These are phyloP conservation scores for Drosophila setifemur DNA, from an alignment of 1,140 invertebrate species.

Conservation along the genomic window DNA sequence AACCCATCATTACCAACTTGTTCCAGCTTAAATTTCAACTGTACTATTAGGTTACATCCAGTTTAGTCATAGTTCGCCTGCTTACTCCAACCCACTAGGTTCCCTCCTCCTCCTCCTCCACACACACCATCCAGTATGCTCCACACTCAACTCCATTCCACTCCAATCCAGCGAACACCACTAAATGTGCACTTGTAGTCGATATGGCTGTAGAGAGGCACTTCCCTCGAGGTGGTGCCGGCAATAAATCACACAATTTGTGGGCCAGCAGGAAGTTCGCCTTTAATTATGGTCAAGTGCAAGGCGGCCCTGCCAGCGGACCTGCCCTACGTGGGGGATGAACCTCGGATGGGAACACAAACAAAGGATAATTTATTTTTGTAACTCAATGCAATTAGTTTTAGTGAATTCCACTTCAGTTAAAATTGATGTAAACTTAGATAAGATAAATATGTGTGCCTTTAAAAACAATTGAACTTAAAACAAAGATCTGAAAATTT, in stretches of 20 bases:
- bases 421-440: too few species aligned
- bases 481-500: too few species aligned
- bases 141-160: background rate
- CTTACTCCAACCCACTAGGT: background rate
- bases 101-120: background rate
- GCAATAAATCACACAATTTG: constrained; percentile 48
- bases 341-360: too few species aligned
- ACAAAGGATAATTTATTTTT: too few species aligned
- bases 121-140: background rate
- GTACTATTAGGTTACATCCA: constrained; percentile 43
- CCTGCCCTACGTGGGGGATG: too few species aligned
- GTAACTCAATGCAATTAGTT: too few species aligned
- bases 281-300: constrained; percentile 37
- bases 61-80: constrained; percentile 29
- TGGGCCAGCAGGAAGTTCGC: constrained; percentile 15
- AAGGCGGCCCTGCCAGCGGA: too few species aligned
- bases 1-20: background rate
- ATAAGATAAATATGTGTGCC: too few species aligned
- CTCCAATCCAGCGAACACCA: background rate
- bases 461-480: too few species aligned
- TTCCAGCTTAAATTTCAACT: constrained; percentile 47
- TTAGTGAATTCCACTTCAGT: too few species aligned
- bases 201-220: constrained; percentile 46
- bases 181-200: constrained; percentile 24
- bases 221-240: background rate